These are phyloP conservation scores for Platichthys flesus DNA, from an alignment of 2,113 vertebrate species.

Conservation along the genomic window DNA sequence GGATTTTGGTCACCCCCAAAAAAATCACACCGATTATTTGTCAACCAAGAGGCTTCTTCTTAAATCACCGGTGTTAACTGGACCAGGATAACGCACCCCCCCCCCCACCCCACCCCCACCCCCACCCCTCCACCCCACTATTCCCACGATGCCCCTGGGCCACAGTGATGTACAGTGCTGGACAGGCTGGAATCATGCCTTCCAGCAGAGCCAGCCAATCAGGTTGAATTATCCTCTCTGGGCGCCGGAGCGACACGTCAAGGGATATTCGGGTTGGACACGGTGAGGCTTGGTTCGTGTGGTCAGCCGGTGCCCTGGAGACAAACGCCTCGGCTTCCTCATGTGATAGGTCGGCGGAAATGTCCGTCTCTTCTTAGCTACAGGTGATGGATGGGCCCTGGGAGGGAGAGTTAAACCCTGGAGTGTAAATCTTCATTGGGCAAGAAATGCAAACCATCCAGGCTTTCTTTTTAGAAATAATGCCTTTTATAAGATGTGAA, in stretches of 20 bases:
- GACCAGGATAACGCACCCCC: constrained; percentile 73
- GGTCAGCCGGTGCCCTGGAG: constrained; percentile 77
- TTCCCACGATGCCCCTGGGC: constrained; percentile 69
- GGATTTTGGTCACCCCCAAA: not conserved
- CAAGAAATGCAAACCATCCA: constrained; percentile 23
- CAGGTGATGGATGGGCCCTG: constrained; percentile 58
- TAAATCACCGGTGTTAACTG: constrained; percentile 69
- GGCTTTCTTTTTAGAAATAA: constrained; percentile 6
- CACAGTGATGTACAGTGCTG: constrained; percentile 75
- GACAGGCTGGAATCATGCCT: constrained; percentile 84
- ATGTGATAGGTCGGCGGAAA: constrained; percentile 54
- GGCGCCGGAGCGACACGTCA: constrained; percentile 70
- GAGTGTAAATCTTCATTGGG: constrained; percentile 27
- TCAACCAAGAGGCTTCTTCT: constrained; percentile 44
- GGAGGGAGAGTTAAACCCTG: constrained; percentile 7
- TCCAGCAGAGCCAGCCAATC: constrained; percentile 82
- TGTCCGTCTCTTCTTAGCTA: constrained; percentile 60
- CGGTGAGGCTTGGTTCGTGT: constrained; percentile 58
- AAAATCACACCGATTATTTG: constrained; percentile 13
- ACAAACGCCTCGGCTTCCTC: constrained; percentile 69
- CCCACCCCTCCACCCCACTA: constrained; percentile 11
- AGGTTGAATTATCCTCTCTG: constrained; percentile 81
- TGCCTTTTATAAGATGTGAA: constrained; percentile 16
- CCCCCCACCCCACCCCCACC: too few relatives aligned
- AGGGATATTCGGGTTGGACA: constrained; percentile 74